Evolutionary conservation across 92 coral and sea anemone species (phyloP), one percentile per base, ranked within the genome.

Genomic region (Montipora capitata): DNA sequence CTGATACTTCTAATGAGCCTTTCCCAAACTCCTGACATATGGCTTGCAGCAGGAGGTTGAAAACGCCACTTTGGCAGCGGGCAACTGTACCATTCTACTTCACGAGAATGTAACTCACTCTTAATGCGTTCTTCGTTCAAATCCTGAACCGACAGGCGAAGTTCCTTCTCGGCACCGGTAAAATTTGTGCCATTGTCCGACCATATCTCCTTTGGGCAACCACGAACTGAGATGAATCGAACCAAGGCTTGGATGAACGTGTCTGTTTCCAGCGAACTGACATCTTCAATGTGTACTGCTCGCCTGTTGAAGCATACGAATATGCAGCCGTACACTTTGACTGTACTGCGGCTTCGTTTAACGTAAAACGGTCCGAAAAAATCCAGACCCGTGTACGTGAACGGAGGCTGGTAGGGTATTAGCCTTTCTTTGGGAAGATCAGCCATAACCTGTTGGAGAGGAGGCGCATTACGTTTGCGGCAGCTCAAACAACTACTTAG

Each of bases 261-360:
- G 27, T 92, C 92, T 6, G 94, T 69, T 72, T 82, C 91, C 84
- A 93, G 51, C 2, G 93, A 93, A 40, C 96, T 84, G 42, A 83
- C 96, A 85, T 93, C 96, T 52, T 93, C 96, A 20, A 93, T 85
- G 40, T 93, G 94, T 3, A 93, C 73, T 5, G 89, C 85, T 18
- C 94, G 89, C 14, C 86, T 90, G 16, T 68, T 89, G 68, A 85
- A 89, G 51, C 95, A 92, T 0, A 84, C 90, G 70, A 92, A 92
- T 20, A 92, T 78, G 83, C 94, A 92, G 9, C 94, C 89, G 52
- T 92, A 92, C 68, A 87, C 74, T 88, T 92, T 43, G 20, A 41
- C 74, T 4, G 89, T 61, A 66, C 85, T 71, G 4, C 93, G 91
- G 20, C 79, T 88, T 35, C 96, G 82, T 61, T 85, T 93, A 48